Conservation (phyloP, 2,888 invertebrate species). For the Tethea ocularis region DNA sequence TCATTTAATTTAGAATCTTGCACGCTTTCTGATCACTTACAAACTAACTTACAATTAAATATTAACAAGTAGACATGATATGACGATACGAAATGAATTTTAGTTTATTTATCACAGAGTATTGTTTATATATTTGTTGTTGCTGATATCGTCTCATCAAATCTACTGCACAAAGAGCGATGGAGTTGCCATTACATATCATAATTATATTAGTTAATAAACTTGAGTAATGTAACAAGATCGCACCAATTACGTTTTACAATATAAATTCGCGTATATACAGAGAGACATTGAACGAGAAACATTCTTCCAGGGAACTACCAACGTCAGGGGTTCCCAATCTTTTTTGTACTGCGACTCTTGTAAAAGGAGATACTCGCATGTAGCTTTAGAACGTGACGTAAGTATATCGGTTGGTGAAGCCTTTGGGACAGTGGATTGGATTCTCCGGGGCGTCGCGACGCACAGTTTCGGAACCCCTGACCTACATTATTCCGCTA, state of each 20-base stretch:
- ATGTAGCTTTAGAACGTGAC: too few relatives aligned
- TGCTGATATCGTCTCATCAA: background rate
- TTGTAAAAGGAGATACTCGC: too few relatives aligned
- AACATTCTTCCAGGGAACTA: too few relatives aligned
- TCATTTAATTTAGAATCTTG: slow-evolving; percentile 74
- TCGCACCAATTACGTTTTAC: background rate
- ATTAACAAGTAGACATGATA: background rate
- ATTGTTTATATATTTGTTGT: background rate
- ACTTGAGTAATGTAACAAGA: background rate
- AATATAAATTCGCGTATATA: background rate
- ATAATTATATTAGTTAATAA: background rate
- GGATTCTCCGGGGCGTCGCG: too few relatives aligned
- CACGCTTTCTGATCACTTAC: slow-evolving; percentile 63
- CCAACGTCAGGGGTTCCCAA: too few relatives aligned
- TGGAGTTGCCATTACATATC: background rate
- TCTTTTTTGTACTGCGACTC: too few relatives aligned
- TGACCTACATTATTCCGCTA: too few relatives aligned
- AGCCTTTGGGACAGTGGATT: too few relatives aligned
- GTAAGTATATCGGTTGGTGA: too few relatives aligned
- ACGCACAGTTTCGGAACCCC: too few relatives aligned
- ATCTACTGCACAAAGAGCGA: background rate
- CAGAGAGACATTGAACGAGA: too few relatives aligned
- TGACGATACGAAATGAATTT: background rate
- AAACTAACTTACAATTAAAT: slow-evolving; percentile 19
- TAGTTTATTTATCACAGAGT: background rate